Evolutionary conservation across 2,797 vertebrate species (phyloP).

Genomic region (Cynopterus sphinx): DNA sequence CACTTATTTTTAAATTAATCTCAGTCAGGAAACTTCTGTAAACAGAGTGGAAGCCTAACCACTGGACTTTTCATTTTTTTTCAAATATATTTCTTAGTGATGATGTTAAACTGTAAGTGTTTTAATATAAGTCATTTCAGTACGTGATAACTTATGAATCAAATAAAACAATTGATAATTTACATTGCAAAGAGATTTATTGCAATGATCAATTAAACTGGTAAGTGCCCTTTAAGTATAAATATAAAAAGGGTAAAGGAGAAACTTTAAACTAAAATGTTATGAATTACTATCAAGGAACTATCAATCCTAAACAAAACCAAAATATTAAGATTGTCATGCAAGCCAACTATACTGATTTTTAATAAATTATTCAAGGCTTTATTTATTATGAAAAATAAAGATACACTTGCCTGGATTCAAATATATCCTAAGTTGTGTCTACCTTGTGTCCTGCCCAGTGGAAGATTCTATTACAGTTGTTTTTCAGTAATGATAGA

Average conservation of each 20-base stretch:
- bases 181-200: background rate
- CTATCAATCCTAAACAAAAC: background rate
- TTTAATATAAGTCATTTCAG: background rate
- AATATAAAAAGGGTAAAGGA: background rate
- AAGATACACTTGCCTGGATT: background rate
- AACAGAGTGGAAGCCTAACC: background rate
- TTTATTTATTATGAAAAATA: background rate
- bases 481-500: background rate
- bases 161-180: background rate
- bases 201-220: background rate
- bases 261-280: background rate
- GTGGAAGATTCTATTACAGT: background rate
- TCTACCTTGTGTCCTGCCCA: background rate
- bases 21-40: background rate
- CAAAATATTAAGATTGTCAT: background rate
- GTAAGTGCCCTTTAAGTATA: background rate
- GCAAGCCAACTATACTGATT: background rate
- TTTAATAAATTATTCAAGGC: background rate
- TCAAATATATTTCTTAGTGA: background rate
- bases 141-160: background rate
- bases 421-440: background rate
- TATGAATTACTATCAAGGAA: background rate
- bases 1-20: background rate
- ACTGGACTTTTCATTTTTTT: background rate
- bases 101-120: background rate